phyloP scores from a whole-genome alignment of 2,888 invertebrate genomes.

The Apocheima hispidaria region DNA sequence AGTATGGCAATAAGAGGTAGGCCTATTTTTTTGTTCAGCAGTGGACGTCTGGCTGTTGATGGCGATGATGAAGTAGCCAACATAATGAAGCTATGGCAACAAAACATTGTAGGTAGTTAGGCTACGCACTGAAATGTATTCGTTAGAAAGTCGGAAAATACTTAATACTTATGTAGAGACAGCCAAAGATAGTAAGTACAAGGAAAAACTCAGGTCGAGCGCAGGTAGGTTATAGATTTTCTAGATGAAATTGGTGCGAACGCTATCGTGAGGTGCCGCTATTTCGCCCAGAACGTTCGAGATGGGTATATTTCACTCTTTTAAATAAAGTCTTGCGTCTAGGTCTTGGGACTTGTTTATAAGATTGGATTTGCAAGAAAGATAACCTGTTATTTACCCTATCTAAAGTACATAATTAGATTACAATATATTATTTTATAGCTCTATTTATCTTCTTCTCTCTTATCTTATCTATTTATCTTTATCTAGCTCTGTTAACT shows the following conservation, averaged over 20 bases:
- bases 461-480: too few relatives aligned
- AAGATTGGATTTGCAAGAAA: slow-evolving; percentile 5
- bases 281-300: not conserved
- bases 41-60: too few relatives aligned
- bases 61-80: too few relatives aligned
- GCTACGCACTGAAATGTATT: not conserved
- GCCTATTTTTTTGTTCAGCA: too few relatives aligned
- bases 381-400: not conserved
- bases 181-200: not conserved
- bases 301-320: not conserved
- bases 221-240: not conserved
- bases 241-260: slow-evolving; percentile 6
- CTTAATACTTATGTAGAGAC: not conserved
- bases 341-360: not conserved
- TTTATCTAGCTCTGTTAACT: too few relatives aligned
- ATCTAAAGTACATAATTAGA: too few relatives aligned
- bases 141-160: not conserved
- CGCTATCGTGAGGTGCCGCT: not conserved
- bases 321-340: slow-evolving; percentile 5
- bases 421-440: too few relatives aligned
- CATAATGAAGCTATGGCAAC: too few relatives aligned
- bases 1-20: too few relatives aligned
- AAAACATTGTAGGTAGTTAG: not conserved
- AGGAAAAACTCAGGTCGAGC: not conserved
- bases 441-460: too few relatives aligned